These are phyloP conservation scores for Perithous albicinctus DNA, from an alignment of 2,888 invertebrate genomes.

Conservation along the genomic window DNA sequence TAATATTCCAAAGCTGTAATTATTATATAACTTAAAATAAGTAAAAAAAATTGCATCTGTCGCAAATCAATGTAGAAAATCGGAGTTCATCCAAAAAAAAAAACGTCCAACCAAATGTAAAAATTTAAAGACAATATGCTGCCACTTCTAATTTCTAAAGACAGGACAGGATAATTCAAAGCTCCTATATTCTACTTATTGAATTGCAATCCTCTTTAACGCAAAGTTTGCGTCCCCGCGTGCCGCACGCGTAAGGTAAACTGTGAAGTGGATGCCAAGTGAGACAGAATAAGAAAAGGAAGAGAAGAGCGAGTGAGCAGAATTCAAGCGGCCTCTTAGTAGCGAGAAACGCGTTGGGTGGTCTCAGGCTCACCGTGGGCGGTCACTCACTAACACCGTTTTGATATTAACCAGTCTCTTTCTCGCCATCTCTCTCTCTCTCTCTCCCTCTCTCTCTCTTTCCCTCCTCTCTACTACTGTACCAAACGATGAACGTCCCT, in stretches of 20 bases:
- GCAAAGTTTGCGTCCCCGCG: constrained; percentile 44
- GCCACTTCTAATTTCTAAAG: no score
- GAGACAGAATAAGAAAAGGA: constrained; percentile 46
- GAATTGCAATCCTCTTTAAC: constrained; percentile 14
- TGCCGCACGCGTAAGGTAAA: constrained; percentile 76
- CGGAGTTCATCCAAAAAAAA: no score
- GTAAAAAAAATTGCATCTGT: no score
- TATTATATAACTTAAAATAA: no score
- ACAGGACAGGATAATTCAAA: not conserved
- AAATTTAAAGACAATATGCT: constrained; percentile 1
- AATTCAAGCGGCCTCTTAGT: constrained; percentile 78
- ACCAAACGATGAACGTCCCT: constrained; percentile 33
- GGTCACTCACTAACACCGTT: constrained; percentile 83
- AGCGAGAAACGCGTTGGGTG: constrained; percentile 82
- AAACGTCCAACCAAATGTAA: no score
- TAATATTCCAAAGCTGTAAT: no score
- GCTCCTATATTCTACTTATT: not conserved
- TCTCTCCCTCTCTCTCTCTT: constrained; percentile 41
- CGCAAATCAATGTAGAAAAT: no score
- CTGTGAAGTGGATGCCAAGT: constrained; percentile 77
- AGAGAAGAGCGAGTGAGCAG: constrained; percentile 45
- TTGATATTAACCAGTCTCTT: constrained; percentile 79
- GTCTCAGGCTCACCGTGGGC: constrained; percentile 81
- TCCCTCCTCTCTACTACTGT: not conserved
- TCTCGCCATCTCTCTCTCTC: constrained; percentile 61